Evolutionary conservation across 2,113 vertebrate genomes (phyloP), one percentile per base, ranked within the genome.

Genomic region (Oncorhynchus clarkii): DNA sequence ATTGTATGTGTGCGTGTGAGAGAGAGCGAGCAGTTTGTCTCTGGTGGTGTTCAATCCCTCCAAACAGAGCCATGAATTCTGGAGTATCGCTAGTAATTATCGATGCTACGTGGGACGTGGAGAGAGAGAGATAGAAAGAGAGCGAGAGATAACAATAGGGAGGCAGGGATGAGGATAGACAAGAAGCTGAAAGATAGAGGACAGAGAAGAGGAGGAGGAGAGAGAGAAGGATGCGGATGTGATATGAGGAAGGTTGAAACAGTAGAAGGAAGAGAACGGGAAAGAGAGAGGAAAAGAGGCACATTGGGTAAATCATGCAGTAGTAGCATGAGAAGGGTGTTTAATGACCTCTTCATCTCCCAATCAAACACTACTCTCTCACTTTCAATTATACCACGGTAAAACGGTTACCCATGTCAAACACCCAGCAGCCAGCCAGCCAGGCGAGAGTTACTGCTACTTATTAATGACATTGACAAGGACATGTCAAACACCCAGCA

Each of bases 1-100:
- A 24, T 66, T 62, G 18, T 29, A 24, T n/a, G n/a, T 77, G 72
- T 59, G 20, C 34, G 59, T 57, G 72, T 67, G 39, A 49, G 65
- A 72, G 69, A 60, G 26, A 59, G 75, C 4, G n/a, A 74, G 22
- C 51, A 60, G 59, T 72, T 24, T 8, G 9, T 82, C 80, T 88
- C 77, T 78, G n/a, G 54, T 81, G 75, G 72, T 68, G 74, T 86
- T 87, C 82, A 79, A 86, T 85, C 87, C 77, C 84, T 76, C 69
- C 82, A 87, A 92, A 88, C 72, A 89, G 89, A 88, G 89, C 87
- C 90, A 92, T 81, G 82, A 84, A 85, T 87, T 82, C 83, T 74
- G 84, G 82, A 81, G 84, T 78, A 79, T 82, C 84, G 87, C 85
- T 79, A 71, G 87, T 89, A 89, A 90, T 90, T 88, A 88, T 88